Base-by-base conservation (phyloP, 2,888 invertebrate genomes). In the Neria commutata region DNA sequence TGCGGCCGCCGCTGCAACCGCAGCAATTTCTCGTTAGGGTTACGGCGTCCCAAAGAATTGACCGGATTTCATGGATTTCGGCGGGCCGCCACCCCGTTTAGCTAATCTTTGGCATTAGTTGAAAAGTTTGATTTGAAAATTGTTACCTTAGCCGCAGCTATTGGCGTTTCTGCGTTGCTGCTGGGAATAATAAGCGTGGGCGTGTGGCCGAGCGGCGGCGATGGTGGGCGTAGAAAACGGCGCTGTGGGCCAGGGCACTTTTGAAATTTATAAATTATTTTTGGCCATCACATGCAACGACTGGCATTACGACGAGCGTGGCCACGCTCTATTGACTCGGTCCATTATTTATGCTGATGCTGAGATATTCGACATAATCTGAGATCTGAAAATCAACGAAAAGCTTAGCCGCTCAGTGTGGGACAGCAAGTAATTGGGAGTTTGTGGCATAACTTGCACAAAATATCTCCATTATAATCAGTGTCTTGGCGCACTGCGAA, bases 61-160 rank as follows among this genome's bases (percentile, higher is more conserved):
- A 34, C 47, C 37, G 47, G 34, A 47, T 54, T 62, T 58, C 52
- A 48, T 60, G 45, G 56, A 55, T 40, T 60, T 58, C 55, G 58
- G 61, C 53, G 54, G 64, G 60, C 68, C 47, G 49, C 62, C 70
- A 68, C 69, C 70, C 71, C 74, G 72, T 75, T 76, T 71, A 61
- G 56, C 66, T 77, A 76, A 77, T 79, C 71, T 75, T 72, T 73
- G 74, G 68, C 70, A 77, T 78, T 76, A 77, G 73, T 67, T 72
- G 71, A 69, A 70, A 72, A 73, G 67, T 71, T 70, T 74, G 73
- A 76, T 75, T 71, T 69, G 74, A 78, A 78, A 78, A 76, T 77
- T 78, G 70, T 70, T 65, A 66, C 61, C 25, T 50, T 29, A 16
- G 33, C 6, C 4, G n/a, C 26, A 16, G 48, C 2, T 23, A 24